A percentile compares a stretch with the other conserved stretches of the same genome.
Conservation (phyloP, 2,888 invertebrate genomes). For the Mesopsocus fuscifrons region DNA sequence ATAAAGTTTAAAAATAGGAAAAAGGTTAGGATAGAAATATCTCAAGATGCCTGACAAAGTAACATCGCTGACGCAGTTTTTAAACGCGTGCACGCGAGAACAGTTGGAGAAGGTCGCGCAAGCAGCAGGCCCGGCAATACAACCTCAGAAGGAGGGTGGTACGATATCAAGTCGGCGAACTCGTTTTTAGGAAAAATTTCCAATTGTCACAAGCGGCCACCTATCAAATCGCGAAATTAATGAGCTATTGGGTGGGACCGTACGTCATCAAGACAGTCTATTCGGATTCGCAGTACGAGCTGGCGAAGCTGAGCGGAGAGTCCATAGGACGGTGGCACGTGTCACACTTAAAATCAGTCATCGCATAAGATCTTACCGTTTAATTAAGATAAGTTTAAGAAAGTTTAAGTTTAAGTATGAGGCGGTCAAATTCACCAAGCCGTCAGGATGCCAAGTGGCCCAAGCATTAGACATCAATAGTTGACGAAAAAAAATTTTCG, state of each 20-base stretch:
- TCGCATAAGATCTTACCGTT: too few species aligned
- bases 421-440: too few species aligned
- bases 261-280: background rate
- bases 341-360: background rate
- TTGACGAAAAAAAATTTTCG: too few species aligned
- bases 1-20: too few species aligned
- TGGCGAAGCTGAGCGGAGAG: background rate
- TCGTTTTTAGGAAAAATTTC: background rate
- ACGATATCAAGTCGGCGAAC: background rate
- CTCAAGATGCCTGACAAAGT: too few species aligned
- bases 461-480: too few species aligned
- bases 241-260: background rate
- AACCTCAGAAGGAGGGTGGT: background rate
- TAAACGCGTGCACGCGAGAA: too few species aligned
- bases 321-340: constrained; percentile 1
- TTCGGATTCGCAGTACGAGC: background rate
- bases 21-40: too few species aligned
- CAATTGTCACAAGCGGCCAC: background rate
- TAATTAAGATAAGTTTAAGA: too few species aligned
- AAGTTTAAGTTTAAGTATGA: too few species aligned
- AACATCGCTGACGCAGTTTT: too few species aligned
- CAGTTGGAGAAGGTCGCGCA: background rate
- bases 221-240: background rate
- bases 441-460: too few species aligned
- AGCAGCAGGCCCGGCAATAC: background rate